Conservation (phyloP, 2,888 invertebrate species). For the Belgica antarctica region DNA sequence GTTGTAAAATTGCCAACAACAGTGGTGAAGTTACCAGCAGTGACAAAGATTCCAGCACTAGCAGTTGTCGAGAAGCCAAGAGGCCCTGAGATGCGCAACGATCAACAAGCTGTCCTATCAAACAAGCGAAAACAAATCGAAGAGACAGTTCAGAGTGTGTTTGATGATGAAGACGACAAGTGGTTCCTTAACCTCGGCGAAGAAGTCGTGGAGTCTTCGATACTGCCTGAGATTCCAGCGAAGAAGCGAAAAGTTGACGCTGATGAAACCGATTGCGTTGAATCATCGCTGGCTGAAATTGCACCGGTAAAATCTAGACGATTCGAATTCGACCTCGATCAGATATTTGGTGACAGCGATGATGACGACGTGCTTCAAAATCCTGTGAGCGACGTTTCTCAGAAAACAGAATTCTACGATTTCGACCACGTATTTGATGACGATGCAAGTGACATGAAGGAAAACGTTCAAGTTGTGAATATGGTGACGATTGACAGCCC, state of each 20-base stretch:
- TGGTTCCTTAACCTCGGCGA: too few relatives aligned
- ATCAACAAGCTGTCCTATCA: not conserved
- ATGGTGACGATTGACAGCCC: not conserved
- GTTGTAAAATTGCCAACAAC: not conserved
- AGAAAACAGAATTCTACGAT: constrained; percentile 33
- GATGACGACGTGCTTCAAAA: too few relatives aligned
- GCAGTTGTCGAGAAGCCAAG: too few relatives aligned
- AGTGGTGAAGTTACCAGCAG: not conserved
- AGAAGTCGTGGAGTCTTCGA: not conserved
- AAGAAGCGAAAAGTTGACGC: too few relatives aligned
- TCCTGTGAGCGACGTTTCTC: not conserved
- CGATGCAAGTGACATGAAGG: not conserved
- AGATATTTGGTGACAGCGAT: constrained; percentile 11
- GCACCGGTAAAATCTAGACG: not conserved
- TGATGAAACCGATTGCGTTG: too few relatives aligned
- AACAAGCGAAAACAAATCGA: not conserved
- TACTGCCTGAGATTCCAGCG: not conserved
- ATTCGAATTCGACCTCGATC: not conserved
- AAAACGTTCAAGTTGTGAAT: not conserved
- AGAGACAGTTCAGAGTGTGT: not conserved
- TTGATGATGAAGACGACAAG: too few relatives aligned
- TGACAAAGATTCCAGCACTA: too few relatives aligned
- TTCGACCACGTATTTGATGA: not conserved
- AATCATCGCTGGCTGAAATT: too few relatives aligned
- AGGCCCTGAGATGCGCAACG: too few relatives aligned